These are phyloP conservation scores for Drosophila testacea DNA, from an alignment of 2,888 invertebrate genomes.

Conservation along the genomic window DNA sequence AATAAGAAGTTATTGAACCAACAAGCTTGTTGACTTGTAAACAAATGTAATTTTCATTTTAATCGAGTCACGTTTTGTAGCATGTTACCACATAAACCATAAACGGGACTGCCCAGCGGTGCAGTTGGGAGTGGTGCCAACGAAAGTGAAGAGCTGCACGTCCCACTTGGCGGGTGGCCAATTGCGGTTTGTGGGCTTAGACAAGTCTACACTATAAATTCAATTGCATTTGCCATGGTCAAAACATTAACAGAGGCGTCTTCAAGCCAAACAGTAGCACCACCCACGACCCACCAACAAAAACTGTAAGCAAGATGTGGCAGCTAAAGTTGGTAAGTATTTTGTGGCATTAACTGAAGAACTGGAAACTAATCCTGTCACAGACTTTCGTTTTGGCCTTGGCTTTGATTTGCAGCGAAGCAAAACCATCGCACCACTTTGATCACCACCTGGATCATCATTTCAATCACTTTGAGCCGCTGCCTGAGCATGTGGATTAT, in stretches of 20 bases:
- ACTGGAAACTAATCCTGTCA: not conserved
- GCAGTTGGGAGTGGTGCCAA: slow-evolving; percentile 16
- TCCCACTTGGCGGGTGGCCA: slow-evolving; percentile 26
- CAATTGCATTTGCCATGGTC: slow-evolving; percentile 54
- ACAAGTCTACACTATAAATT: slow-evolving; percentile 78
- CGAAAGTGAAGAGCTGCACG: slow-evolving; percentile 64
- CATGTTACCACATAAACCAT: slow-evolving; percentile 53
- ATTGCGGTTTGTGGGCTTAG: not conserved
- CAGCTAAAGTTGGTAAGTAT: slow-evolving; percentile 71
- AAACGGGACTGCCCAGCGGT: slow-evolving; percentile 10
- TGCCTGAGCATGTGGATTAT: slow-evolving; percentile 72
- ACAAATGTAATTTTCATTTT: slow-evolving; percentile 46
- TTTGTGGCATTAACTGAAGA: not conserved
- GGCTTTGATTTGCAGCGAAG: slow-evolving; percentile 41
- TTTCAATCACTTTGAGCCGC: slow-evolving; percentile 46
- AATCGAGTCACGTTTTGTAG: slow-evolving; percentile 68
- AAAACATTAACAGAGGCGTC: slow-evolving; percentile 66
- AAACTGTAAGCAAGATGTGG: slow-evolving; percentile 67
- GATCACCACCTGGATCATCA: slow-evolving; percentile 62
- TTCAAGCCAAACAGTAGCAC: slow-evolving; percentile 43
- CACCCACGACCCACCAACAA: slow-evolving; percentile 31
- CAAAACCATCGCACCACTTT: slow-evolving; percentile 77
- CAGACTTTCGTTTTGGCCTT: slow-evolving; percentile 59
- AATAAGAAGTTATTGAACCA: slow-evolving; percentile 66
- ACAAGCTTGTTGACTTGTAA: slow-evolving; percentile 25